Evolutionary conservation across 2,888 invertebrate species (phyloP), one percentile per base, ranked within the genome.

Genomic region (Lasioglossum morio): DNA sequence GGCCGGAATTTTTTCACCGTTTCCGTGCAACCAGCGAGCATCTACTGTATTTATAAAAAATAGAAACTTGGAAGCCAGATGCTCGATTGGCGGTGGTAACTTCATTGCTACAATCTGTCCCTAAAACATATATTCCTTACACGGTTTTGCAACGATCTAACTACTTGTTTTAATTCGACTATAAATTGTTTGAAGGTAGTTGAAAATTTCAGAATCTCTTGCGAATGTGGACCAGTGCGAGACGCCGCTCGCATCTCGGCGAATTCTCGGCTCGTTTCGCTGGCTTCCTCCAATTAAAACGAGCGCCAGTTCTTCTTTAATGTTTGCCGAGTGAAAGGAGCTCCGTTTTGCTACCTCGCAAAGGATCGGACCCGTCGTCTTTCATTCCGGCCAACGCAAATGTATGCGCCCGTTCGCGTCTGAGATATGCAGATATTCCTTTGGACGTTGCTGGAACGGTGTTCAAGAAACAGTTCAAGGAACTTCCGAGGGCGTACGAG

Each of bases 391-490:
- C 3, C 23, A 23, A 53, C 23, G 48, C 23, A 72, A 72, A 48
- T 72, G 79, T 40, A 80, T 63, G 34, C 72, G n/a, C 60, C 60
- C 48, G 40, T 72, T 80, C 60, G 53, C 37, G 48, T n/a, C 63
- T 48, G 43, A 79, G 72, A 79, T 79, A 85, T 85, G 85, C 75
- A 76, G 79, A 85, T 85, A 34, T 53, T 43, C 46, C 34, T 48
- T 19, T 30, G n/a, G 34, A 74, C 30, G 74, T 5, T 57, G 23
- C 37, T 3, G 27, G 57, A 23, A 48, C 27, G 27, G 72, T 72
- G 57, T 72, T 66, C 37, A 48, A 77, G 73, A 46, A 85, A 79
- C 72, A 60, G 30, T 75, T 79, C 72, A 46, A 48, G 46, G 48
- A 72, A 77, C 30, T 16, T 48, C 60, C 14, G 72, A 66, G 27